Evolutionary conservation across 2,797 vertebrate genomes (phyloP).

Genomic region (Gorsachius magnificus): DNA sequence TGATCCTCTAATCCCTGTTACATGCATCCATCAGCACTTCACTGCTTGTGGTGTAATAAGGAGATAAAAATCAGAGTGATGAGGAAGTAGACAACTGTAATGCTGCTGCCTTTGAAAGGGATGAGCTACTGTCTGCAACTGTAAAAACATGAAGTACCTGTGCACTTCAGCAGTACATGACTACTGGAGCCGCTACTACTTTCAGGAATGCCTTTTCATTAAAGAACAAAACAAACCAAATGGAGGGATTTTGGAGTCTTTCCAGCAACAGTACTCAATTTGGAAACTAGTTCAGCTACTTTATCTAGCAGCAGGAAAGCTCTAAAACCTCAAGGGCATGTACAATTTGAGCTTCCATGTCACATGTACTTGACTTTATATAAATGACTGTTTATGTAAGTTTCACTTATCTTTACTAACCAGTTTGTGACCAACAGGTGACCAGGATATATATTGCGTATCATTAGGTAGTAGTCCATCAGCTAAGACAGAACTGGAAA

Average conservation of each 20-base stretch:
- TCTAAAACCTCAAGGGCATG: background rate
- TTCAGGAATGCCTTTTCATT: background rate
- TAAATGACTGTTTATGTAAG: background rate
- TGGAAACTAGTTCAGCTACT: background rate
- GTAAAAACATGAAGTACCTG: background rate
- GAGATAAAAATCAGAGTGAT: background rate
- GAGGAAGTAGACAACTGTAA: background rate
- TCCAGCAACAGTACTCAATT: background rate
- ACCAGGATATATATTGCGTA: constrained; percentile 79
- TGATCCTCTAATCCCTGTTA: background rate
- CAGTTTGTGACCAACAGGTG: constrained; percentile 80
- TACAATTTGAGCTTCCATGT: background rate
- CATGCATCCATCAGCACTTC: background rate
- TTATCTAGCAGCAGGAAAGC: background rate
- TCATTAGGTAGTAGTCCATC: constrained; percentile 58
- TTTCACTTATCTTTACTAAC: constrained; percentile 67
- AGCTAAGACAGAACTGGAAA: constrained; percentile 57
- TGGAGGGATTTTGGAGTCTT: background rate
- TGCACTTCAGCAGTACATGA: background rate
- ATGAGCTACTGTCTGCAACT: constrained; percentile 16
- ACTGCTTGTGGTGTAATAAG: background rate
- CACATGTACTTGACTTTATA: rapidly evolving
- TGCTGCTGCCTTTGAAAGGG: background rate
- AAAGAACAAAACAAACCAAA: background rate
- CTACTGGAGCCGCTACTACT: background rate